phyloP scores from a whole-genome alignment of 2,797 vertebrate species.

The Menidia menidia region DNA sequence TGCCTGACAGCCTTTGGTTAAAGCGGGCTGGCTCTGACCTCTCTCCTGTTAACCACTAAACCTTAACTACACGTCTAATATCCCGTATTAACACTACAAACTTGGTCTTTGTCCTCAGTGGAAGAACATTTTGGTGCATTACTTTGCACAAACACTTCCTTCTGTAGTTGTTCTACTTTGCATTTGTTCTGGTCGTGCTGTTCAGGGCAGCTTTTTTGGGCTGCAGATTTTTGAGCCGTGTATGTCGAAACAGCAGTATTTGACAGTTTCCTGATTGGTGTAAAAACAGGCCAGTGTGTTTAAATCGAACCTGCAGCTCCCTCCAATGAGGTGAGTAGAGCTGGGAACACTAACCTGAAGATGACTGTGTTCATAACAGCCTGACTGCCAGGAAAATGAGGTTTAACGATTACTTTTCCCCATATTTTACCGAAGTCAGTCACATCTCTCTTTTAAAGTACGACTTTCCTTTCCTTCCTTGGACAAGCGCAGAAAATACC shows the following conservation, averaged over 20 bases:
- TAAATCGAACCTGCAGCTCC: background rate
- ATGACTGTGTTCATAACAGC: too few relatives aligned
- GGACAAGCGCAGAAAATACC: too few relatives aligned
- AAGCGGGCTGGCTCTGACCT: background rate
- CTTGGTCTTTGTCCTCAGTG: background rate
- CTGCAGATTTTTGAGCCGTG: background rate
- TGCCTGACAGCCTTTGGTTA: background rate
- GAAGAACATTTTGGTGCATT: background rate
- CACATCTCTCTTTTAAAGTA: too few relatives aligned
- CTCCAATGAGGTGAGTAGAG: background rate
- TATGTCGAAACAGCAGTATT: background rate
- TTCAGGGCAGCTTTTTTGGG: background rate
- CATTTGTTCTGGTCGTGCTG: background rate
- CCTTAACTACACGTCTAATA: conserved; percentile 20
- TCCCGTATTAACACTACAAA: conserved; percentile 9
- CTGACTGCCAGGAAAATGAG: too few relatives aligned
- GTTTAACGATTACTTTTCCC: too few relatives aligned
- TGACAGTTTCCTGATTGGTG: background rate
- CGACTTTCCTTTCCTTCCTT: too few relatives aligned
- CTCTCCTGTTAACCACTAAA: conserved; percentile 13
- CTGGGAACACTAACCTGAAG: too few relatives aligned
- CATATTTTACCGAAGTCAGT: too few relatives aligned
- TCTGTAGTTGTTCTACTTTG: background rate
- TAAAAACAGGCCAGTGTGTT: too few relatives aligned
- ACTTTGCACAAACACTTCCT: background rate